Base-by-base conservation (phyloP, 1,140 invertebrate species). In the Microvelia longipes region DNA sequence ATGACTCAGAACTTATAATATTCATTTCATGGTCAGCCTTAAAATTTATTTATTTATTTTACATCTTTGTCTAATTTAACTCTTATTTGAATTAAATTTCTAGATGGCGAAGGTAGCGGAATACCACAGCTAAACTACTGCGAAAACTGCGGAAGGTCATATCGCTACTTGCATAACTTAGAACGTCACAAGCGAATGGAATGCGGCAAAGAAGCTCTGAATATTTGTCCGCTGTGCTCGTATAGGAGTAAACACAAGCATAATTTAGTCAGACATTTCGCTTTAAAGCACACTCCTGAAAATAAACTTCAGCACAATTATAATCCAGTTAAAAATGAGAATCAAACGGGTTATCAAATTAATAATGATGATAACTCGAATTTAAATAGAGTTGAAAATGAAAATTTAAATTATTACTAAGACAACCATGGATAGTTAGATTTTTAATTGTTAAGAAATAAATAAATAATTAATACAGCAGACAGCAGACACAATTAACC, bases 141-240 rank as follows among this genome's bases (percentile, higher is more conserved):
- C 30, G 65, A 67, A 13, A n/a, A 81, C 27, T 83, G 81, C 73
- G 78, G 79, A 67, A 83, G 85, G 74, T 77, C 76, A 1, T 85
- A 85, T 72, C 78, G 80, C 0, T 80, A 82, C 75, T 75, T 81
- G 24, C 78, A 82, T 30, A 84, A 83, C 74, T 79, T 85, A 73
- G 80, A 78, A 68, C 77, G 80, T 2, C 84, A 85, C 74, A 74
- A 82, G 72, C 82, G 79, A 60, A 80, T 83, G 65, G 82, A 83
- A 72, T 84, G 83, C 71, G 82, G 82, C 28, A 79, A 81, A 60
- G 79, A 81, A 66, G 82, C 82, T 27, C 76, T 79, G 69, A 82
- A 81, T 70, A 76, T 77, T 5, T 83, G 82, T 73, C 74, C 75
- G 19, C 15, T 62, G 2, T 72, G 71, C 30, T 66, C 69, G 5